Conservation (phyloP, 2,113 vertebrate species). For the Leptobrachium ailaonicum region DNA sequence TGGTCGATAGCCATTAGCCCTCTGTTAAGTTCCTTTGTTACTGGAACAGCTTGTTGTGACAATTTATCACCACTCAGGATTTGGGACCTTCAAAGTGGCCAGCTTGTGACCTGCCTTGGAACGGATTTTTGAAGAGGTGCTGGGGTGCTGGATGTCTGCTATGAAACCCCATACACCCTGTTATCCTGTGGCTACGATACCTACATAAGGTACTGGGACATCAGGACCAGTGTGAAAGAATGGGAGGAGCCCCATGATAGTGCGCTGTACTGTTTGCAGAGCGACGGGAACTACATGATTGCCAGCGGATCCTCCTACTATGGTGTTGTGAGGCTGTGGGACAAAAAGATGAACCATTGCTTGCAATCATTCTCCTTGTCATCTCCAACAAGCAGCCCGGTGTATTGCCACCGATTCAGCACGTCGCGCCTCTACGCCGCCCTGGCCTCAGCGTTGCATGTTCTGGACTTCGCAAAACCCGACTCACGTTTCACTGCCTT, state of each 20-base stretch:
- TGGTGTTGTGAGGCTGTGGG: slow-evolving; percentile 91
- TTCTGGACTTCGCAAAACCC: slow-evolving; percentile 80
- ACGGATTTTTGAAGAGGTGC: slow-evolving; percentile 86
- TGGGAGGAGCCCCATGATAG: slow-evolving; percentile 98
- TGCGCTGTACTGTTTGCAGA: slow-evolving; percentile 92
- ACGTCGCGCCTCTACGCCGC: slow-evolving; percentile 87
- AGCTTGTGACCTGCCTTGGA: slow-evolving; percentile 81
- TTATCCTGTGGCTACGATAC: slow-evolving; percentile 95
- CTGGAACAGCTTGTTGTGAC: slow-evolving; percentile 91
- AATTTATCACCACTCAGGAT: slow-evolving; percentile 87
- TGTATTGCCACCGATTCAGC: slow-evolving; percentile 92
- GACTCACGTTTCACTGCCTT: slow-evolving; percentile 44
- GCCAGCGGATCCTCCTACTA: slow-evolving; percentile 96
- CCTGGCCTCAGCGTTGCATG: slow-evolving; percentile 81
- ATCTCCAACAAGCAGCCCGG: slow-evolving; percentile 86
- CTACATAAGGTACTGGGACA: slow-evolving; percentile 93
- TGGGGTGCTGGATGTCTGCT: slow-evolving; percentile 90
- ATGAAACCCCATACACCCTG: slow-evolving; percentile 79
- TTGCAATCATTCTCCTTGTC: slow-evolving; percentile 88
- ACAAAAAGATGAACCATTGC: slow-evolving; percentile 80
- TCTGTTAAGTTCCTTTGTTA: slow-evolving; percentile 87
- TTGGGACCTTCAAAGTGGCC: slow-evolving; percentile 90
- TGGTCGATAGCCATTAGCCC: slow-evolving; percentile 96
- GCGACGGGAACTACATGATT: slow-evolving; percentile 90
- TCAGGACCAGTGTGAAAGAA: slow-evolving; percentile 84